Evolutionary conservation across 2,113 vertebrate genomes (phyloP), one percentile per base, ranked within the genome.

Genomic region (Otus sunia): DNA sequence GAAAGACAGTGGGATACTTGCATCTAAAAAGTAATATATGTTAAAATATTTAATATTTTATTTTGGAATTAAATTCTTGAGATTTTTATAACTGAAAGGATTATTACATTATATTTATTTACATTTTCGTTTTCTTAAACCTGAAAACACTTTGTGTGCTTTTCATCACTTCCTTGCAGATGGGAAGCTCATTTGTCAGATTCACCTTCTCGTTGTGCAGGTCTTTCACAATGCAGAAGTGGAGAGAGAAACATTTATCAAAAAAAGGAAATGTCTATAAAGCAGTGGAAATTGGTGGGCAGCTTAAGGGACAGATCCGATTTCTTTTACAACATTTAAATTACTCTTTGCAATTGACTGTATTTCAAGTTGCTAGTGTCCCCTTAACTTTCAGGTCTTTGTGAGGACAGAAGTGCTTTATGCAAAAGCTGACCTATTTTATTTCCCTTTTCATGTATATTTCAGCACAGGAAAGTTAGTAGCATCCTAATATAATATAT

Each of bases 351-450:
- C 53, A 81, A 63, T 20, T 74, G 36, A 79, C 23, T 73, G 5
- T 16, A 29, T 77, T 88, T 78, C 43, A 72, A 55, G 9, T 63
- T 91, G 41, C 52, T 37, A 36, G 9, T 34, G 15, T 69, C 18
- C 53, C 37, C 64, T 97, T 94, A 86, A 84, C 73, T 94, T 93
- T 47, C 52, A 86, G 53, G 50, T 96, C 62, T 96, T 92, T 45
- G 26, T 62, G 56, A 83, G 58, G 81, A 91, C 67, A 95, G 14
- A 62, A 81, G 6, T 41, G 56, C 37, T 95, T 64, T 81, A 93
- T 77, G 79, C 77, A 92, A 62, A 73, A 55, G 30, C 15, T 95
- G 76, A 67, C 64, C 60, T 95, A 74, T 93, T 96, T 94, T 93
- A 41, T 91, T 93, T 90, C 53, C 45, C 34, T 85, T 82, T 91